Evolutionary conservation across 2,888 invertebrate species (phyloP).

Genomic region (Lithodes maja): DNA sequence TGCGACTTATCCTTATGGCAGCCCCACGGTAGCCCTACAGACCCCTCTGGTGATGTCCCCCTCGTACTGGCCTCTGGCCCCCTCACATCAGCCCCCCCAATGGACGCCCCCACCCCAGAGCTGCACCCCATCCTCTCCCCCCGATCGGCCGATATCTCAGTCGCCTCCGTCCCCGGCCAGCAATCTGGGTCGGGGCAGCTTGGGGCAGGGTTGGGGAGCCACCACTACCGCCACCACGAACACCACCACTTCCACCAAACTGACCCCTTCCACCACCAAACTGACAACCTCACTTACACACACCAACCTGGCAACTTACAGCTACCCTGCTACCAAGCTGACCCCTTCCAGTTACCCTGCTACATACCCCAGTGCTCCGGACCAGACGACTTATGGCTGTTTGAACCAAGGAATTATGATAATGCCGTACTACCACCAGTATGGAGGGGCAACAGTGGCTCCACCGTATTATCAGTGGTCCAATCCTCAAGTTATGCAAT

Average conservation of each 20-base stretch:
- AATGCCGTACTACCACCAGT: no score
- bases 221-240: background rate
- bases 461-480: slow-evolving; percentile 48
- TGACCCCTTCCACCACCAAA: no score
- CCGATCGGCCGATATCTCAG: background rate
- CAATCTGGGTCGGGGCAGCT: background rate
- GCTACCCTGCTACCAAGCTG: no score
- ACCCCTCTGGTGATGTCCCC: slow-evolving; percentile 33
- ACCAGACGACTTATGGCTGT: background rate
- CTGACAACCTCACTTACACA: no score
- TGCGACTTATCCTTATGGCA: slow-evolving; percentile 32
- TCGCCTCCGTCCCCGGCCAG: background rate
- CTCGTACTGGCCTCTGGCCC: slow-evolving; percentile 17
- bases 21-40: slow-evolving; percentile 1
- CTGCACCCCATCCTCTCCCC: slow-evolving; percentile 25
- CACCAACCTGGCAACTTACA: no score
- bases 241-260: background rate
- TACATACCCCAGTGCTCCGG: background rate
- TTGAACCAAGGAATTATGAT: background rate
- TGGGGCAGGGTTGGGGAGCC: background rate
- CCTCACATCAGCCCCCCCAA: slow-evolving; percentile 1
- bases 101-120: slow-evolving; percentile 5
- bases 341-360: no score
- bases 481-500: slow-evolving; percentile 40
- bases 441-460: no score